Evolutionary conservation across 2,113 vertebrate genomes (phyloP).

Genomic region (Marcusenius ussheri): DNA sequence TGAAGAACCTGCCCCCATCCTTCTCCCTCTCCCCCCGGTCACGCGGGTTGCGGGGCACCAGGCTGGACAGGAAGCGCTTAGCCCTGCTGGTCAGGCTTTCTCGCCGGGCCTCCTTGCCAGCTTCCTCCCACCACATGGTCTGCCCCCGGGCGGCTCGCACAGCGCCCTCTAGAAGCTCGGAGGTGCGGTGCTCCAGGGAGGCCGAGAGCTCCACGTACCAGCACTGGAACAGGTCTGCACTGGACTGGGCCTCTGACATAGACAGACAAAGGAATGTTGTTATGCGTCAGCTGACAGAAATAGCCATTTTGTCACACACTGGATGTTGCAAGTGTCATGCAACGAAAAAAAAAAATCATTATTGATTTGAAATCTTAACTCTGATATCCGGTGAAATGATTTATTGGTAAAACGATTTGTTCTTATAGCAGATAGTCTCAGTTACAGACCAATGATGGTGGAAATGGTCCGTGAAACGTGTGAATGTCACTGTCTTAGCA

Average conservation of each 20-base stretch:
- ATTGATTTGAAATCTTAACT: not conserved
- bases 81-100: constrained; percentile 80
- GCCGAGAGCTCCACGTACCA: constrained; percentile 80
- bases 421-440: not conserved
- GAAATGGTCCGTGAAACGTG: not conserved
- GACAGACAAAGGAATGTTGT: not conserved
- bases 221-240: constrained; percentile 74
- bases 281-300: not conserved
- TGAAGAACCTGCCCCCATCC: constrained; percentile 70
- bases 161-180: constrained; percentile 72
- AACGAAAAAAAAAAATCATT: not conserved
- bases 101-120: constrained; percentile 50
- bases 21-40: constrained; percentile 53
- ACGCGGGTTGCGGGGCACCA: constrained; percentile 70
- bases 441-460: not conserved
- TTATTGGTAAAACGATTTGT: not conserved
- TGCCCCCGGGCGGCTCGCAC: constrained; percentile 73
- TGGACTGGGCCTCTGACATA: constrained; percentile 65
- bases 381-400: not conserved
- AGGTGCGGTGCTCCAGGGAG: constrained; percentile 78
- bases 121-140: constrained; percentile 52
- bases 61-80: constrained; percentile 75
- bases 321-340: not conserved
- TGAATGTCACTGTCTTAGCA: not conserved
- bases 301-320: not conserved